phyloP scores from a whole-genome alignment of 2,888 invertebrate species.

The Cosmopolites sordidus region DNA sequence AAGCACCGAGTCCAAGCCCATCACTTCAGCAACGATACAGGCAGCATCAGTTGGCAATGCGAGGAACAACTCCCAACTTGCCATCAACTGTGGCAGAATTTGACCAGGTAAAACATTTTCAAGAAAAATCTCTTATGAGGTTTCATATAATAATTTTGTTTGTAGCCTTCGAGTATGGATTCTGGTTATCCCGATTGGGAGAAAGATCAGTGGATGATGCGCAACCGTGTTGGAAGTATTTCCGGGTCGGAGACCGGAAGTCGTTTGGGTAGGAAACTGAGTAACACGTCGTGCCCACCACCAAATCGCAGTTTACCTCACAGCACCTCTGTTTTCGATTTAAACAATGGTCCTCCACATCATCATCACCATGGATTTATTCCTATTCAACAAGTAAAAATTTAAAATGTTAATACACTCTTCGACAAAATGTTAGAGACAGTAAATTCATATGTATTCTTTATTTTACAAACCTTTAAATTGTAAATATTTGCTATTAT shows the following conservation, averaged over 20 bases:
- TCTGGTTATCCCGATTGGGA: conserved; percentile 51
- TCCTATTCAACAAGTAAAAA: conserved; percentile 61
- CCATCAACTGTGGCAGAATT: conserved; percentile 43
- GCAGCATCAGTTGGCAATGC: conserved; percentile 55
- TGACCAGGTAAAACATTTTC: conserved; percentile 42
- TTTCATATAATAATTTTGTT: conserved; percentile 3
- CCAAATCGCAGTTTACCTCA: conserved; percentile 37
- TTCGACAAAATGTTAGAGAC: too few relatives aligned
- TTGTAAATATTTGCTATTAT: too few relatives aligned
- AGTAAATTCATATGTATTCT: too few relatives aligned
- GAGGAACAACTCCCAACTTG: conserved; percentile 46
- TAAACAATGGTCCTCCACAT: conserved; percentile 45
- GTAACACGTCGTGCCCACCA: conserved; percentile 42
- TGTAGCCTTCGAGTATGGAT: conserved; percentile 46
- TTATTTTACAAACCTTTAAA: too few relatives aligned
- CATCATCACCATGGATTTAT: conserved; percentile 45
- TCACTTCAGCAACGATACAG: conserved; percentile 55
- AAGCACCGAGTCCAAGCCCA: conserved; percentile 42
- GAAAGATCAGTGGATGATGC: conserved; percentile 40
- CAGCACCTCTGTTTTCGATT: conserved; percentile 56
- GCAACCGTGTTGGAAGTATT: conserved; percentile 45
- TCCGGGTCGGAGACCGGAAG: conserved; percentile 42
- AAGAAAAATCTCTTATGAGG: too few relatives aligned
- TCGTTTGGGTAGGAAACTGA: conserved; percentile 35
- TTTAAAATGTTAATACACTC: too few relatives aligned